These are phyloP conservation scores for Echiichthys vipera DNA, from an alignment of 2,797 vertebrate genomes.

Conservation along the genomic window DNA sequence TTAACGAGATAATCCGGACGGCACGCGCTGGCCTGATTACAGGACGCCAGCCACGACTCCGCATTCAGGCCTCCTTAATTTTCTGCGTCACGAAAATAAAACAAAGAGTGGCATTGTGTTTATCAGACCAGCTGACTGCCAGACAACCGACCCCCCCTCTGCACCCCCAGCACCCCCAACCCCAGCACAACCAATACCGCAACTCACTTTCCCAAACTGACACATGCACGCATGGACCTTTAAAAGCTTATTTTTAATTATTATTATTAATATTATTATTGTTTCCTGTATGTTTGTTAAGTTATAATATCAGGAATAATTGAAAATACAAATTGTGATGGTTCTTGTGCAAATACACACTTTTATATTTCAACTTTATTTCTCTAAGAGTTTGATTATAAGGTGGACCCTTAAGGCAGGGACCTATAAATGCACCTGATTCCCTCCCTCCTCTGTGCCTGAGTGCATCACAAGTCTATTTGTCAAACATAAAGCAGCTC, in stretches of 20 bases:
- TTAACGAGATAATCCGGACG: constrained; percentile 97
- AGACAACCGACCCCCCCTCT: constrained; percentile 56
- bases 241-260: constrained; percentile 15
- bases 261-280: constrained; percentile 7
- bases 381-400: not conserved
- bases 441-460: not conserved
- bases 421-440: too few relatives aligned
- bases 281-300: not conserved
- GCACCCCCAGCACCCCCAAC: not conserved
- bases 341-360: not conserved
- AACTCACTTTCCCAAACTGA: constrained; percentile 71
- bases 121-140: constrained; percentile 81
- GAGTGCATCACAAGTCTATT: not conserved
- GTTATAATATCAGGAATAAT: not conserved
- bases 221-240: constrained; percentile 4
- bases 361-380: not conserved
- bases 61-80: constrained; percentile 89
- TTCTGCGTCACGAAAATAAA: constrained; percentile 92
- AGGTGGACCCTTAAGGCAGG: not conserved
- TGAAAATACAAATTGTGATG: not conserved
- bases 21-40: constrained; percentile 97
- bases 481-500: constrained; percentile 21
- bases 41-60: constrained; percentile 88
- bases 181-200: constrained; percentile 9
- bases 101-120: constrained; percentile 84